Base-by-base conservation (phyloP, 2,797 vertebrate genomes). In the Cyclopterus lumpus region DNA sequence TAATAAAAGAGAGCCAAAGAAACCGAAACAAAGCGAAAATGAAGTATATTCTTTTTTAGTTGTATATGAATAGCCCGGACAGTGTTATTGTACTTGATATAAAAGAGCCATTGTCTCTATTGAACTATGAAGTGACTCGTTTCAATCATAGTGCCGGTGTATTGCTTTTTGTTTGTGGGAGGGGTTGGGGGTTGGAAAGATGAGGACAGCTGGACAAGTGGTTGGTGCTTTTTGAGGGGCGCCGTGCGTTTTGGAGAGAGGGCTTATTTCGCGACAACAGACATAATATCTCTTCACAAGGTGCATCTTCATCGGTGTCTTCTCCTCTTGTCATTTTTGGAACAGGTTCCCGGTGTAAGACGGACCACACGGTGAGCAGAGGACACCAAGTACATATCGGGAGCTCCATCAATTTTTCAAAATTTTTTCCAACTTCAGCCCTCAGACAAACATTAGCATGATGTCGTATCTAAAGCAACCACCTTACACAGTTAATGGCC, bases 381-480 rank as follows among this genome's bases (percentile, higher is more conserved):
- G 64, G 69, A 91, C 76, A 91, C 75, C 85, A 80, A 91, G 92
- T 89, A 64, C 89, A 88, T 88, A 49, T 76, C 79, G 42, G 86
- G 86, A 86, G 82, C 88, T 86, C 79, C 87, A 75, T 70, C 92
- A 49, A 34, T 90, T 92, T 67, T 95, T 92, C 93, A 93, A 90
- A 57, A 93, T 94, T 95, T 96, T 94, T 90, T 95, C 94, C 89
- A 94, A 95, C 93, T 96, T 96, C 91, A 91, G 90, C 92, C 93
- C 94, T 90, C 93, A 95, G 92, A 92, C 93, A 86, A 97, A 97
- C 94, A 97, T 98, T 99, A 99, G 97, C 97, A 99, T 99, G 97
- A 99, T 99, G 98, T 99, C 98, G 94, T 99, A 99, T 99, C 97
- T 99, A 93, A 99, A 99, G 96, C 98, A 99, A 98, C 97, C 98